phyloP scores from a whole-genome alignment of 2,888 invertebrate genomes.

The Parnassius smintheus region DNA sequence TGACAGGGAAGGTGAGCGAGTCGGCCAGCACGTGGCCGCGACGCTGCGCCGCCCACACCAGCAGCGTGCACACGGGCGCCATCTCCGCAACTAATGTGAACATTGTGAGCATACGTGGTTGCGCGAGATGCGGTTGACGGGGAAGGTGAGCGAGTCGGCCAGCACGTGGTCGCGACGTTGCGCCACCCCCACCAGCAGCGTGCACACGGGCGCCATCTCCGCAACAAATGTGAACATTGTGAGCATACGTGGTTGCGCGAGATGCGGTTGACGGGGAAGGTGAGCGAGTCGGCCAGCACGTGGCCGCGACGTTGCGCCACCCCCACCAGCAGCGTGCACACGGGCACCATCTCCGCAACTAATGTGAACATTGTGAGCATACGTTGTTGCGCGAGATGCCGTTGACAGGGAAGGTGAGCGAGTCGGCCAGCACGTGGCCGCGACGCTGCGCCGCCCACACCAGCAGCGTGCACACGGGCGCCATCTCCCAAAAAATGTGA shows the following conservation, averaged over 20 bases:
- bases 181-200: conserved; percentile 93
- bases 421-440: conserved; percentile 94
- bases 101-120: conserved; percentile 84
- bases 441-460: conserved; percentile 92
- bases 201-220: conserved; percentile 96
- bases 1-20: conserved; percentile 97
- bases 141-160: conserved; percentile 97
- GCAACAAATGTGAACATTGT: no score
- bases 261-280: conserved; percentile 98
- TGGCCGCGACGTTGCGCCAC: conserved; percentile 91
- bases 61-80: conserved; percentile 95
- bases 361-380: not conserved
- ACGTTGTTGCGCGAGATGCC: conserved; percentile 96
- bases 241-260: conserved; percentile 89
- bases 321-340: conserved; percentile 94
- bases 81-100: conserved; percentile 82
- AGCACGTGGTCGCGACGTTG: conserved; percentile 92
- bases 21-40: conserved; percentile 94
- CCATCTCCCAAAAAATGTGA: conserved; percentile 84
- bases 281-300: conserved; percentile 94
- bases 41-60: conserved; percentile 93
- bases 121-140: conserved; percentile 95
- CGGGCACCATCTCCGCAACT: conserved; percentile 91
- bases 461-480: conserved; percentile 94
- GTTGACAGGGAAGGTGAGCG: conserved; percentile 97